These are phyloP conservation scores for Andrena fulva DNA, from an alignment of 2,888 invertebrate genomes.

Conservation along the genomic window DNA sequence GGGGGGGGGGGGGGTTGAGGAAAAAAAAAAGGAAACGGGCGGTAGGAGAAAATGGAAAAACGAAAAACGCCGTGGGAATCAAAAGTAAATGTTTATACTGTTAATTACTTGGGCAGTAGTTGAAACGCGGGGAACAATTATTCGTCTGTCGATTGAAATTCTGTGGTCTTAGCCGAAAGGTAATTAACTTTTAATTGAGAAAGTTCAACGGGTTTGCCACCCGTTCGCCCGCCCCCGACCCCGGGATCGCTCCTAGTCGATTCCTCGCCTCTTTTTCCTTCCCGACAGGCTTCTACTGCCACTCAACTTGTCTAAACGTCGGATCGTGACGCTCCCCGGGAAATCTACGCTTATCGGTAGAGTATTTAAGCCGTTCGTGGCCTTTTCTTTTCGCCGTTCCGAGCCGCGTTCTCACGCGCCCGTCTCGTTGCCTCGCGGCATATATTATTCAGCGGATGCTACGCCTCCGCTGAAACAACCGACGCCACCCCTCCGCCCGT, in stretches of 20 bases:
- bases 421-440: not conserved
- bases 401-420: not conserved
- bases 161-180: conserved; percentile 79
- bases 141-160: conserved; percentile 80
- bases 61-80: conserved; percentile 42
- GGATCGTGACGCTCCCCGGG: conserved; percentile 54
- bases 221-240: conserved; percentile 27
- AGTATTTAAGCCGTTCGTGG: conserved; percentile 22
- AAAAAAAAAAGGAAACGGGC: not conserved
- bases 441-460: conserved; percentile 51
- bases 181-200: conserved; percentile 83
- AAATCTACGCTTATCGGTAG: conserved; percentile 15
- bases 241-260: not conserved
- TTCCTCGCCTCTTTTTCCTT: conserved; percentile 45
- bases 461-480: conserved; percentile 38
- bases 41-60: conserved; percentile 2
- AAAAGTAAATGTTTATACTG: conserved; percentile 71
- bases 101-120: conserved; percentile 71
- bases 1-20: too few species aligned
- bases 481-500: conserved; percentile 15
- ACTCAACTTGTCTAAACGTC: conserved; percentile 78
- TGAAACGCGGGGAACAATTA: conserved; percentile 75
- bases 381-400: conserved; percentile 21
- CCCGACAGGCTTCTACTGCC: conserved; percentile 64
- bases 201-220: conserved; percentile 73